Evolutionary conservation across 2,888 invertebrate species (phyloP).

Genomic region (Melangyna quadrimaculata): DNA sequence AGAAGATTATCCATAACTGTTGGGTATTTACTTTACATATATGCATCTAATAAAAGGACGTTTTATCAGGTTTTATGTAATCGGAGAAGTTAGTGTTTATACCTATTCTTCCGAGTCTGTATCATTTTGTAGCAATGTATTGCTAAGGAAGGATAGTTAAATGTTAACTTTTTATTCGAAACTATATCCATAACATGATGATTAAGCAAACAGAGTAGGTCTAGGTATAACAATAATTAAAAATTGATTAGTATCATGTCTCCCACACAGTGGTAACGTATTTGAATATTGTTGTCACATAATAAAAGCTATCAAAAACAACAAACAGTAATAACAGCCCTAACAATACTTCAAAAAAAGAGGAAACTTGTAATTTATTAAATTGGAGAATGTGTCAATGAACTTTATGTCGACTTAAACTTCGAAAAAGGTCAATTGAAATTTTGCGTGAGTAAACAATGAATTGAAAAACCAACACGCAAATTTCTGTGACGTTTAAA

Average conservation of each 20-base stretch:
- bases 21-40: neutral
- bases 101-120: too few relatives aligned
- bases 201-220: too few relatives aligned
- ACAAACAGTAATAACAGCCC: neutral
- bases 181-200: too few relatives aligned
- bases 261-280: too few relatives aligned
- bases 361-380: neutral
- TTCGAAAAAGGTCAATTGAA: conserved; percentile 5
- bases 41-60: neutral
- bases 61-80: too few relatives aligned
- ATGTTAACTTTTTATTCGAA: too few relatives aligned
- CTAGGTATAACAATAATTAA: too few relatives aligned
- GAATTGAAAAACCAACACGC: neutral
- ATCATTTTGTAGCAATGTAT: too few relatives aligned
- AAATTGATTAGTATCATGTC: too few relatives aligned
- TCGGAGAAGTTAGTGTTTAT: too few relatives aligned
- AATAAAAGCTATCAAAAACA: neutral
- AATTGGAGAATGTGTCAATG: neutral
- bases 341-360: neutral
- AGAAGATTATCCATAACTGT: neutral
- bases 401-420: neutral
- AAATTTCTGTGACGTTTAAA: neutral
- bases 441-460: neutral
- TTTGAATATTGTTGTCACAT: neutral
- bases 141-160: too few relatives aligned